phyloP scores from a whole-genome alignment of 2,113 vertebrate species.

The Campylorhamphus procurvoides region DNA sequence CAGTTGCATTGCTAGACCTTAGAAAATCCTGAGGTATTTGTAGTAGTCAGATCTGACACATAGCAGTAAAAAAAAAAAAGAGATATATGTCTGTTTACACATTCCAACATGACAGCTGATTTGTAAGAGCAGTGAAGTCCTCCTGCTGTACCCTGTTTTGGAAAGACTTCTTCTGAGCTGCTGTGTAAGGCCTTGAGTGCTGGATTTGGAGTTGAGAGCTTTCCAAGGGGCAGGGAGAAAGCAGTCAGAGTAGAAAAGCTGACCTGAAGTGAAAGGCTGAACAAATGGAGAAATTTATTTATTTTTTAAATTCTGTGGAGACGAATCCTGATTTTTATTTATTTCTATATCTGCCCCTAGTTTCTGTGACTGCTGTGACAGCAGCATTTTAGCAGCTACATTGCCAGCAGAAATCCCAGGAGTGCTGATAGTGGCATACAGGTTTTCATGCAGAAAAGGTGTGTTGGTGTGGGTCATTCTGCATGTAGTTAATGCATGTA shows the following conservation, averaged over 20 bases:
- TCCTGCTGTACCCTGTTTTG: constrained; percentile 18
- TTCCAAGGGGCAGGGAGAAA: not conserved
- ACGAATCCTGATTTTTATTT: not conserved
- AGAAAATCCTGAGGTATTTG: not conserved
- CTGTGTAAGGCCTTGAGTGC: not conserved
- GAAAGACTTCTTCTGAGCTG: not conserved
- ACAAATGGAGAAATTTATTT: not conserved
- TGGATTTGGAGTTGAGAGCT: not conserved
- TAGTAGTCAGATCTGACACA: not conserved
- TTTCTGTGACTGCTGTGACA: not conserved
- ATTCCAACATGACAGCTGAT: not conserved
- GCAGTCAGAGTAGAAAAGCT: not conserved
- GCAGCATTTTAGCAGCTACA: not conserved
- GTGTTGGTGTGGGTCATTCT: not conserved
- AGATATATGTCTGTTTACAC: not conserved
- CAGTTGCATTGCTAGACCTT: not conserved
- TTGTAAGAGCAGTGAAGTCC: not conserved
- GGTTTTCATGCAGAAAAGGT: not conserved
- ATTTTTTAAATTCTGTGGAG: not conserved
- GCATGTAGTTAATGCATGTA: rapidly evolving
- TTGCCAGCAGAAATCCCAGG: not conserved
- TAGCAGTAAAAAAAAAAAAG: not conserved
- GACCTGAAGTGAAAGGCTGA: not conserved
- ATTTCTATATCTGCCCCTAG: not conserved
- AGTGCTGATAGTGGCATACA: not conserved